Conservation (phyloP, 2,888 invertebrate species). For the Acleris cristana region DNA sequence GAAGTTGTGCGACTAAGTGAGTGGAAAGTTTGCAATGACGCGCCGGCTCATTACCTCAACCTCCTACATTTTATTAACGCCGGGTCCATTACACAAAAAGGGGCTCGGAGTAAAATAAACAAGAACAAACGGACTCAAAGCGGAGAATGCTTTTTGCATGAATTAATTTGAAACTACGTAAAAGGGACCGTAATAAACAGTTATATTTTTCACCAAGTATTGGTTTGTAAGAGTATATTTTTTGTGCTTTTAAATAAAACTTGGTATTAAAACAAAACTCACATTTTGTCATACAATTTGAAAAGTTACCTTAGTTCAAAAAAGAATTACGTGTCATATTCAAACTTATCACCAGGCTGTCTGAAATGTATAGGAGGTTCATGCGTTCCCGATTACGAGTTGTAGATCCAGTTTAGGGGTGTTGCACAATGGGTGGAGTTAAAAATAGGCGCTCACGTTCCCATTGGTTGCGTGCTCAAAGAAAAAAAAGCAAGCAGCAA, state of each 20-base stretch:
- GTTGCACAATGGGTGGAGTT: constrained; percentile 19
- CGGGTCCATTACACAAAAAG: constrained; percentile 9
- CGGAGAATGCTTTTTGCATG: constrained; percentile 4
- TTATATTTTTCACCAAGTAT: no score
- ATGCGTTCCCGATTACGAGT: neutral
- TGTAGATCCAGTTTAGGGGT: constrained; percentile 7
- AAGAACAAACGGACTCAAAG: constrained; percentile 1
- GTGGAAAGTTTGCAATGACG: constrained; percentile 45
- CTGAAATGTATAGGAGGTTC: constrained; percentile 17
- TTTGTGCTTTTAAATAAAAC: no score
- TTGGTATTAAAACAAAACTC: no score
- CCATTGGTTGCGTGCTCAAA: constrained; percentile 18
- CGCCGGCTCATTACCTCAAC: constrained; percentile 41
- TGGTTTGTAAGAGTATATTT: no score
- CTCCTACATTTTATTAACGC: constrained; percentile 16
- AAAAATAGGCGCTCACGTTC: neutral
- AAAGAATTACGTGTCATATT: constrained; percentile 28
- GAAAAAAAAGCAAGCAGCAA: constrained; percentile 16
- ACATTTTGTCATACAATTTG: no score
- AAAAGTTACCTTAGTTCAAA: no score
- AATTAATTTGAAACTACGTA: neutral
- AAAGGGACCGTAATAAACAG: neutral
- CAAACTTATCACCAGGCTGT: constrained; percentile 18
- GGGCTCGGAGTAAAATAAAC: constrained; percentile 10
- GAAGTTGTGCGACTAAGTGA: constrained; percentile 42